Percentiles rank a stretch among this genome's conserved stretches.
Evolutionary conservation across 2,113 vertebrate genomes (phyloP).

Genomic region (Heterotilapia buettikoferi): DNA sequence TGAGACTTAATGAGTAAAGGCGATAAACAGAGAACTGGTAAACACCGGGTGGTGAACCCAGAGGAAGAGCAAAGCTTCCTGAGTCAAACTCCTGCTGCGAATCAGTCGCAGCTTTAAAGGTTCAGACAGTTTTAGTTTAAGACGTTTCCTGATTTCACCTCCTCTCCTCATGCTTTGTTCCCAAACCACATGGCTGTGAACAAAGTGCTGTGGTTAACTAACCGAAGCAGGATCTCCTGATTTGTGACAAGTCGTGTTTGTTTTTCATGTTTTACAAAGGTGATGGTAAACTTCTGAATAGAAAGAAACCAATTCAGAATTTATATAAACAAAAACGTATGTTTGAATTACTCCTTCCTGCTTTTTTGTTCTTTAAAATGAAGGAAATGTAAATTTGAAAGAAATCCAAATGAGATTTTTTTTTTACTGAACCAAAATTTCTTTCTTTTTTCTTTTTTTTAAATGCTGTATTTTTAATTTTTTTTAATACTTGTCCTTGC

Average conservation of each 20-base stretch:
- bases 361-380: background rate
- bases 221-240: background rate
- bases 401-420: background rate
- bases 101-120: background rate
- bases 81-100: conserved; percentile 2
- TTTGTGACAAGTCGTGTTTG: background rate
- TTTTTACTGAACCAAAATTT: background rate
- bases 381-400: background rate
- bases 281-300: background rate
- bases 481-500: background rate
- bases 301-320: background rate
- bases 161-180: background rate
- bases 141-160: background rate
- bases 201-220: background rate
- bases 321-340: background rate
- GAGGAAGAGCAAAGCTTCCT: background rate
- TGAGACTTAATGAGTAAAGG: background rate
- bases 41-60: background rate
- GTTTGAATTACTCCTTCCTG: background rate
- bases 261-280: background rate
- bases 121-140: background rate
- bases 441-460: rapidly evolving
- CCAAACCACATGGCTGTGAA: background rate
- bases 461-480: rapidly evolving
- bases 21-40: background rate